Evolutionary conservation across 2,888 invertebrate species (phyloP).

Genomic region (Heliconius aoede): DNA sequence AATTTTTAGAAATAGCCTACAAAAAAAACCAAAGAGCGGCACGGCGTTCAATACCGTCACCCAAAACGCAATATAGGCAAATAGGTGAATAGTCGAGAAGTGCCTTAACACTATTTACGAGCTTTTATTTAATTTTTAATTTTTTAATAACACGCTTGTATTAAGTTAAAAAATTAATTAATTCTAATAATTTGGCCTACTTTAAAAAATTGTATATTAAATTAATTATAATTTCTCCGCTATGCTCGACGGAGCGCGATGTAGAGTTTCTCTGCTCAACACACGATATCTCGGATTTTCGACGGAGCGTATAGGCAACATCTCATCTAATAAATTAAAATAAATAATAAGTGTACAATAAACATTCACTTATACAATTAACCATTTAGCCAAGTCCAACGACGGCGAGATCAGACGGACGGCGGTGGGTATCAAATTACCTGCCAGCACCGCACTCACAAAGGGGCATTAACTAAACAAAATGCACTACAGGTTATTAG

Average conservation of each 20-base stretch:
- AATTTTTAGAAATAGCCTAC: not conserved
- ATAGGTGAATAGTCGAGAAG: not conserved
- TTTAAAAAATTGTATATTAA: too few species aligned
- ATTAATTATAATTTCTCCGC: too few species aligned
- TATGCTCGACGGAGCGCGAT: too few species aligned
- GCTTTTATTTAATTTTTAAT: too few species aligned
- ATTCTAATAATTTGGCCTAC: too few species aligned
- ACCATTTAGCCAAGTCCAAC: not conserved
- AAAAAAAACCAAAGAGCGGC: not conserved
- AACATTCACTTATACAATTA: conserved; percentile 5
- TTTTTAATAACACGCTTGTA: too few species aligned
- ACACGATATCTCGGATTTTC: too few species aligned
- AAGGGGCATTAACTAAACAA: conserved; percentile 35
- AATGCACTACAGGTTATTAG: conserved; percentile 44
- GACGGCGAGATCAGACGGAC: conserved; percentile 25
- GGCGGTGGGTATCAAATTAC: conserved; percentile 32
- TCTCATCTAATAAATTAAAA: not conserved
- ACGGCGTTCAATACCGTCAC: not conserved
- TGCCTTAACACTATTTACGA: not conserved
- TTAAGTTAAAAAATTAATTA: too few species aligned
- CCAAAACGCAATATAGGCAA: not conserved
- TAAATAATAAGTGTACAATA: not conserved
- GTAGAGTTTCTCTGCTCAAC: too few species aligned
- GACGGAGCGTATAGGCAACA: too few species aligned
- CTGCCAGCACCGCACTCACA: conserved; percentile 24